Base-by-base conservation (phyloP, 1,140 invertebrate species). In the Diuraphis noxia region DNA sequence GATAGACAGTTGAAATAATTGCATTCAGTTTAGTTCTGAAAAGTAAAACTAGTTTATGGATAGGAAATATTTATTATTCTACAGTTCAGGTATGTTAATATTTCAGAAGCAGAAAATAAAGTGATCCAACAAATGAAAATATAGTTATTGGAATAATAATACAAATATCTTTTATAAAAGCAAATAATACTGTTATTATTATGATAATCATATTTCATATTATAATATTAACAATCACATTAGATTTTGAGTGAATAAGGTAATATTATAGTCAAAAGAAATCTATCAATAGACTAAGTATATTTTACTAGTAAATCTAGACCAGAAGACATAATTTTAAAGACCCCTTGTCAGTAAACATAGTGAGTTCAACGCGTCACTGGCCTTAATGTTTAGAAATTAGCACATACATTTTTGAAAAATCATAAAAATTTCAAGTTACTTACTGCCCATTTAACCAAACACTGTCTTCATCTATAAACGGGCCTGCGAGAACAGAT, bases 401-500 rank as follows among this genome's bases (percentile, higher is more conserved):
- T 7, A 43, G 17, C 0, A 43, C 0, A 84, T 17, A 2, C 30
- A 85, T 0, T 8, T 34, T n/a, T 30, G 21, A 81, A 40, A 30
- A 81, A 34, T 7, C 8, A 86, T 52, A 86, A 90, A 91, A 82
- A 89, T 38, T 89, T 90, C 85, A 77, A 92, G 43, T 56, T 52
- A 93, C 93, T 94, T 94, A 96, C 96, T 94, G 95, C 92, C 96
- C 97, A 95, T 99, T 99, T 30, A 99, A 94, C 98, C 98, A 99
- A 93, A 99, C 96, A 93, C 94, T 94, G 94, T 98, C 96, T 93
- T 96, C 94, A 92, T 94, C 95, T 93, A 98, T 98, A 23, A 95
- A 93, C 82, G 96, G 94, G 93, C 96, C 96, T 7, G 95, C 95
- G 93, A 96, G 95, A 10, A 98, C 96, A 72, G 97, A 98, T 88